phyloP scores from a whole-genome alignment of 2,113 vertebrate genomes.

The Calyptommatus sinebrachiatus region DNA sequence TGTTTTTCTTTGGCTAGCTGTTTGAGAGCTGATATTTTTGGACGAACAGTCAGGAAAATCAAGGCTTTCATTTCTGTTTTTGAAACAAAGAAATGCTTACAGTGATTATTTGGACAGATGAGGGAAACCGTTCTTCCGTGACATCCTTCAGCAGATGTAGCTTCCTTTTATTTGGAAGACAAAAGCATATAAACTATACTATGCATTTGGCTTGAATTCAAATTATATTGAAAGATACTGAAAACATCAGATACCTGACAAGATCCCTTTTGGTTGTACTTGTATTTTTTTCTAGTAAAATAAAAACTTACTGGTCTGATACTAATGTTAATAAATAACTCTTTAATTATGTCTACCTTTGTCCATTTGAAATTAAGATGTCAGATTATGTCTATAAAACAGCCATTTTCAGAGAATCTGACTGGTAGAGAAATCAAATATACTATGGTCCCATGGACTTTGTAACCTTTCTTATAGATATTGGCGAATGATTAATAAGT shows the following conservation, averaged over 20 bases:
- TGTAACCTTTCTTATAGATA: too few relatives aligned
- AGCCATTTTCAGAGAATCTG: too few relatives aligned
- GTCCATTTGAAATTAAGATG: too few relatives aligned
- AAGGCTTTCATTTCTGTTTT: slow-evolving; percentile 13
- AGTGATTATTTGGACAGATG: slow-evolving; percentile 20
- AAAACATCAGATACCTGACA: neutral
- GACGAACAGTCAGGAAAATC: slow-evolving; percentile 3
- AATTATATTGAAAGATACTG: neutral
- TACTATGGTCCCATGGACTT: too few relatives aligned
- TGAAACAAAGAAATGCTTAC: slow-evolving; percentile 11
- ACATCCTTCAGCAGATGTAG: slow-evolving; percentile 12
- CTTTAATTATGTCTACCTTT: neutral
- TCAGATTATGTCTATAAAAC: too few relatives aligned
- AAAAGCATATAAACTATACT: neutral
- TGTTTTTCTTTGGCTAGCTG: neutral
- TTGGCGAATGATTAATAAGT: too few relatives aligned
- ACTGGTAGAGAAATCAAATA: too few relatives aligned
- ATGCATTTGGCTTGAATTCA: slow-evolving; percentile 16
- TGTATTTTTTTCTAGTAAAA: neutral
- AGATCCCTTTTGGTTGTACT: neutral
- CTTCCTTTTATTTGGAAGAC: slow-evolving; percentile 28
- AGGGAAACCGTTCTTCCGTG: neutral
- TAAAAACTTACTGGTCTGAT: neutral
- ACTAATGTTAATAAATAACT: neutral
- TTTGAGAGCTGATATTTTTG: slow-evolving; percentile 16